Base-by-base conservation (phyloP, 2,113 vertebrate genomes). In the Hypomesus transpacificus region DNA sequence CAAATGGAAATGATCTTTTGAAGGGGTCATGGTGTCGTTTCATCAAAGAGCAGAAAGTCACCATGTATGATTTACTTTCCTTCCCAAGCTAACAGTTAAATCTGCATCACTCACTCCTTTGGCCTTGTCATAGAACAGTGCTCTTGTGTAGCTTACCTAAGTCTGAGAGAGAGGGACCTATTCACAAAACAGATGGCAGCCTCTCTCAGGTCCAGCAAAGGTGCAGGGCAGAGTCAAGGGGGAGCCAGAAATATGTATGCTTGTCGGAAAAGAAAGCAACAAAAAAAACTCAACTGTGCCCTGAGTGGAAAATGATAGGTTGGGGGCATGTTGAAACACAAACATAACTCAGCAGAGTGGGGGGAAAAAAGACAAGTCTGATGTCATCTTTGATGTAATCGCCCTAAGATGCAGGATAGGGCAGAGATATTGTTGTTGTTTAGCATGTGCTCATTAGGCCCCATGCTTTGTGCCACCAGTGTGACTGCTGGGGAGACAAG, bases 171-270 rank as follows among this genome's bases (percentile, higher is more conserved):
- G 65, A 66, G 53, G 70, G 73, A 66, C 62, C 58, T 75, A 74
- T 80, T 78, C 50, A 50, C 71, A 78, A 79, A 83, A 81, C 84
- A 86, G 74, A 85, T 80, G 84, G 77, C 83, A 74, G 81, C 73
- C 58, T 16, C 8, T 28, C 60, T 75, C 65, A 63, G 78, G 71
- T 77, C 70, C 67, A 62, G 68, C 64, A 81, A 63, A 68, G 61
- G 68, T 76, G 71, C 75, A 66, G 46, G 24, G 67, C 68, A 0
- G 79, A 78, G 71, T 18, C 71, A 77, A 74, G 62, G 7, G 39
- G 39, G 39, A 46, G 39, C 39, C 39, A 75, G 79, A 79, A 78
- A 68, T 80, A 79, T 85, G 80, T 77, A 79, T 24, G 14, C 75
- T 76, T 20, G 68, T 76, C 14, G 34, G 71, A 78, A 76, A 80